Percentiles rank a stretch among this genome's conserved stretches.
Evolutionary conservation across 2,888 invertebrate genomes (phyloP).

Genomic region (Morpho deidamia): DNA sequence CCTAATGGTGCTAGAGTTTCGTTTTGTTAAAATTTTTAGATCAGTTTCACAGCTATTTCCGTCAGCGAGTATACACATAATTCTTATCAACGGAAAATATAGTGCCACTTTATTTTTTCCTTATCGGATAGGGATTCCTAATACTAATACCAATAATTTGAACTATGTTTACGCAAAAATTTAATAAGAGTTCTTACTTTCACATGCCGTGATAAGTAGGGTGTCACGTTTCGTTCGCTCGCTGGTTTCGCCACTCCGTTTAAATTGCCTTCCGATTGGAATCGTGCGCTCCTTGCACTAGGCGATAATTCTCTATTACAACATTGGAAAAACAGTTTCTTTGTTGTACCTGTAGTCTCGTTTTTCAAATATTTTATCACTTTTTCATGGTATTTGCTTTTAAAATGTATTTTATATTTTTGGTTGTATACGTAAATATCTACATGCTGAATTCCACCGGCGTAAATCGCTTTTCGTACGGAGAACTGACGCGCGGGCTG

Average conservation of each 20-base stretch:
- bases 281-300: conserved; percentile 46
- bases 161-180: conserved; percentile 29
- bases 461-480: conserved; percentile 17
- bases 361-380: background rate
- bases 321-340: conserved; percentile 27
- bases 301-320: conserved; percentile 40
- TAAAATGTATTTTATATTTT: background rate
- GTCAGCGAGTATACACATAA: conserved; percentile 7
- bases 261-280: conserved; percentile 55
- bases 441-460: conserved; percentile 11
- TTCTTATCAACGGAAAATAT: conserved; percentile 7
- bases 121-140: background rate
- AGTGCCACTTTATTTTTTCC: conserved; percentile 6
- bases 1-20: conserved; percentile 51
- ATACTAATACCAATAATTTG: background rate
- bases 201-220: conserved; percentile 66
- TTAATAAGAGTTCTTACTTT: conserved; percentile 67
- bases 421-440: conserved; percentile 27
- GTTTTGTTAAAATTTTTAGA: conserved; percentile 31
- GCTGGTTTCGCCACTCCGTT: conserved; percentile 66
- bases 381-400: background rate
- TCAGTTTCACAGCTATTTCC: conserved; percentile 15
- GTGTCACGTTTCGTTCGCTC: conserved; percentile 69
- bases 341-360: background rate
- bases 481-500: conserved; percentile 26